Evolutionary conservation across 2,888 invertebrate genomes (phyloP), one percentile per base, ranked within the genome.

Genomic region (Pristionchus entomophagus): DNA sequence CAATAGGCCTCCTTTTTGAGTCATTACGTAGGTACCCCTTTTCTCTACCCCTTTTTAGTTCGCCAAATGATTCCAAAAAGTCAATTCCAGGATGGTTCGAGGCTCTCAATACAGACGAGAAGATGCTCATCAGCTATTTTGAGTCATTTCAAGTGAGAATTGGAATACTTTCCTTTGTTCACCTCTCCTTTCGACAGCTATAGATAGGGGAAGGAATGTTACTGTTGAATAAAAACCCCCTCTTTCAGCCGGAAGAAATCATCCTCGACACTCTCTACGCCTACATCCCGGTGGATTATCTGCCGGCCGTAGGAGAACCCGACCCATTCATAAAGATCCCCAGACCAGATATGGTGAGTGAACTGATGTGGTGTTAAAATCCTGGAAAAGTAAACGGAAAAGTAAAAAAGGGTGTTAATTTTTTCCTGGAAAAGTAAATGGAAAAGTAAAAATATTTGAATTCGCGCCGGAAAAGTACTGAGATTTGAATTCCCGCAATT

Each of bases 221-320:
- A n/a, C n/a, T n/a, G n/a, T n/a, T n/a, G n/a, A n/a, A n/a, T n/a
- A 49, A 41, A n/a, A 38, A 19, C 17, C 2, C 0, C 10, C 32
- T 22, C 6, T 65, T 65, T 2, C 26, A 73, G 73, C 41, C 41
- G 17, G 73, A 73, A 10, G 26, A 45, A 19, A n/a, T 73, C 0
- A 73, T 73, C 10, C 73, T 97, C 69, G 97, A 97, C 84, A 96
- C 96, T 94, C 96, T 96, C 93, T 95, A 99, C 93, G 96, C 96
- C 92, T 97, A 98, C 0, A 99, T 99, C 94, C 96, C 98, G 85
- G 97, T 98, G 0, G 99, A 99, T 93, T 99, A 96, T 94, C 96
- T 99, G 91, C 99, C 99, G 14, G 97, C 98, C 0, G 98, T 99
- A 78, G 99, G 99, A 0, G 99, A 99, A 94, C 97, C 98, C 90